Evolutionary conservation across 2,888 invertebrate species (phyloP).

Genomic region (Ormyrus nitidulus): DNA sequence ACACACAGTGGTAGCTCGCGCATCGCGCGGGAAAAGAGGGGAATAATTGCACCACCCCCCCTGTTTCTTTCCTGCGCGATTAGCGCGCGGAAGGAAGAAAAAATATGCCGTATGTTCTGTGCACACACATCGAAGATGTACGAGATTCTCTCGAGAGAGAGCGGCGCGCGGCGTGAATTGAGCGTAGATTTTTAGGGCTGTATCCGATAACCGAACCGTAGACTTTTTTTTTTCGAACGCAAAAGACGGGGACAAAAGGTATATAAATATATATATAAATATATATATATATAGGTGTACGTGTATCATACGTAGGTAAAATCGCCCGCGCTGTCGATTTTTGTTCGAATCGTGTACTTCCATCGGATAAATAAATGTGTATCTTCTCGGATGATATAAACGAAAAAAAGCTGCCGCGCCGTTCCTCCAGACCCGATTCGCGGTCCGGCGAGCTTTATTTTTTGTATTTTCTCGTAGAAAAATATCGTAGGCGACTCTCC

Average conservation of each 20-base stretch:
- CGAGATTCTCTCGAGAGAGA: background rate
- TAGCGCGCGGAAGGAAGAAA: no score
- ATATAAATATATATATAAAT: background rate
- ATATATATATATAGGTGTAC: constrained; percentile 24
- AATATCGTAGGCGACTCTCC: background rate
- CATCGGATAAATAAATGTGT: constrained; percentile 21
- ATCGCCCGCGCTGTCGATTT: constrained; percentile 38
- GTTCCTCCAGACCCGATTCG: constrained; percentile 40
- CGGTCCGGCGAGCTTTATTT: constrained; percentile 51
- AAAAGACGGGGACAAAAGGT: no score
- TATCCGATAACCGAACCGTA: constrained; percentile 1
- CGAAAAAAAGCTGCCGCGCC: constrained; percentile 33
- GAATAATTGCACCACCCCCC: no score
- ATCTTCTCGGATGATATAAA: constrained; percentile 34
- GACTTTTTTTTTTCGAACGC: no score
- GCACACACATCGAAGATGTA: no score
- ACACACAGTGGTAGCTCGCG: no score
- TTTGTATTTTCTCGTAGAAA: constrained; percentile 50
- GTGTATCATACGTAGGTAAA: constrained; percentile 11
- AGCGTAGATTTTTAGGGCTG: constrained; percentile 26
- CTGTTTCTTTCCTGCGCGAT: no score
- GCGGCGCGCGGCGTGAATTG: constrained; percentile 37
- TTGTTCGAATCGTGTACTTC: constrained; percentile 49
- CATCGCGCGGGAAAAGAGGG: no score
- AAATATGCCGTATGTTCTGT: no score